Percentiles rank a stretch among this genome's conserved stretches.
Conservation (phyloP, 2,888 invertebrate genomes). For the Zaprionus lineosus region DNA sequence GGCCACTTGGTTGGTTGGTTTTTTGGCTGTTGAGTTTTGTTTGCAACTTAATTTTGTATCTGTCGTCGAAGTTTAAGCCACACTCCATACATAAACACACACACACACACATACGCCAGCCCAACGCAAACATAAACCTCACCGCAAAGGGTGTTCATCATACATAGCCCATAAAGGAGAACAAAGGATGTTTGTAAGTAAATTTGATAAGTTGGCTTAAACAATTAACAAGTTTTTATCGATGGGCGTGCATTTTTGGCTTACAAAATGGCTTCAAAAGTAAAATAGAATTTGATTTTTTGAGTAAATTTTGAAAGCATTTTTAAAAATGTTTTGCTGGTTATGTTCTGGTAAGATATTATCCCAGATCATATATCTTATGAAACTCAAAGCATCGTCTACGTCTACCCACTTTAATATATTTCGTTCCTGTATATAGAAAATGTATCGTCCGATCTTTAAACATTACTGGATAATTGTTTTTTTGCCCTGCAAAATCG, state of each 20-base stretch:
- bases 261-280: background rate
- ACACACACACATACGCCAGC: background rate
- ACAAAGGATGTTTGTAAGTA: background rate
- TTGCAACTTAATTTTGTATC: constrained; percentile 77
- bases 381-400: no score
- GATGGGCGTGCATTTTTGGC: background rate
- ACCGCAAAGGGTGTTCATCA: background rate
- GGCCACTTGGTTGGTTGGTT: constrained; percentile 36
- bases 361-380: no score
- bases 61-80: constrained; percentile 67
- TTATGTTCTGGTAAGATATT: no score
- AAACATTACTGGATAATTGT: background rate
- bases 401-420: no score
- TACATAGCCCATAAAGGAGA: background rate
- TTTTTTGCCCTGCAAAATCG: constrained; percentile 22
- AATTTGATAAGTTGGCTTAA: constrained; percentile 20
- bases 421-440: no score
- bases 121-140: no score
- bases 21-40: constrained; percentile 61
- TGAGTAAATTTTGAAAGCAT: no score
- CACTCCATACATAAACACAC: constrained; percentile 19
- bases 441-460: constrained; percentile 1
- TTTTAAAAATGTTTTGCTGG: no score
- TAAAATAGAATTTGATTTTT: no score
- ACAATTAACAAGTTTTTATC: constrained; percentile 37